These are phyloP conservation scores for Drosophila anomalipes DNA, from an alignment of 2,888 invertebrate species.

Conservation along the genomic window DNA sequence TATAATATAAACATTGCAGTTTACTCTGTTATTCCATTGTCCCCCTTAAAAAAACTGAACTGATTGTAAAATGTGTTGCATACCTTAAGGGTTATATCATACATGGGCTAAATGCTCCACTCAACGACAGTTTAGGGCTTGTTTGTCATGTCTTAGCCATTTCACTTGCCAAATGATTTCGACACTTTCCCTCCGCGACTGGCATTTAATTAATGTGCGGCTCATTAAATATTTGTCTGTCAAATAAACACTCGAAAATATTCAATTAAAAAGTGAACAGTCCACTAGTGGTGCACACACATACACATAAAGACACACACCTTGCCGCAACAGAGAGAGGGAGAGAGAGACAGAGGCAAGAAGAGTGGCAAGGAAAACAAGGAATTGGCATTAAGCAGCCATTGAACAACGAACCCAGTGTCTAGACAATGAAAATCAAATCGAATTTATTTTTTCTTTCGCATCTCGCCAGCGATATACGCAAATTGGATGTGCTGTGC, in stretches of 20 bases:
- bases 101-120: background rate
- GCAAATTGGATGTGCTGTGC: slow-evolving; percentile 63
- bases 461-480: slow-evolving; percentile 50
- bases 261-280: slow-evolving; percentile 76
- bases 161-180: background rate
- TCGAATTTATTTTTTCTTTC: slow-evolving; percentile 69
- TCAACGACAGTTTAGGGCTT: background rate
- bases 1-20: background rate
- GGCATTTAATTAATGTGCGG: slow-evolving; percentile 61
- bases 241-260: slow-evolving; percentile 74
- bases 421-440: slow-evolving; percentile 81
- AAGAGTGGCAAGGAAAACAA: slow-evolving; percentile 52
- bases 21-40: background rate
- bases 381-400: slow-evolving; percentile 76
- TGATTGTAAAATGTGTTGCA: slow-evolving; percentile 25
- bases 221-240: slow-evolving; percentile 77
- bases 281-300: slow-evolving; percentile 24
- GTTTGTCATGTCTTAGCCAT: background rate
- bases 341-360: background rate
- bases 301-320: slow-evolving; percentile 48
- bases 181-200: background rate
- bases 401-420: slow-evolving; percentile 66
- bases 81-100: slow-evolving; percentile 5
- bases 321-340: slow-evolving; percentile 32
- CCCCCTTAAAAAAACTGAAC: background rate